These are phyloP conservation scores for Zaprionus capensis DNA, from an alignment of 1,140 invertebrate genomes.

Conservation along the genomic window DNA sequence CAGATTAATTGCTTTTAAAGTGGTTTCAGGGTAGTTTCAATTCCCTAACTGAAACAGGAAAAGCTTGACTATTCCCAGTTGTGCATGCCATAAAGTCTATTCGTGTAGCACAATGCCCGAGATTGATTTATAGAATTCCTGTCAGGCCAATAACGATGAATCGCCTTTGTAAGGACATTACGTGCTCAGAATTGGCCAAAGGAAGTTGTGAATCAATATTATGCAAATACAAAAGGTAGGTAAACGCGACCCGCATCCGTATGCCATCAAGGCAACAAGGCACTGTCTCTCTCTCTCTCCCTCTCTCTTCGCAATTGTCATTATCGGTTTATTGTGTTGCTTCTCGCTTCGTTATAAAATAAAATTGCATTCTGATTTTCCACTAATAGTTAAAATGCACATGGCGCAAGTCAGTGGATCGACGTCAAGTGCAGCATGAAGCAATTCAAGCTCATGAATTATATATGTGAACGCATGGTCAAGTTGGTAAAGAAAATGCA, in stretches of 20 bases:
- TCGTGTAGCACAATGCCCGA: conserved; percentile 28
- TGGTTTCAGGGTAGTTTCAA: not conserved
- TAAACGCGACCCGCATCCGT: not conserved
- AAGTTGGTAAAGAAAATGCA: not conserved
- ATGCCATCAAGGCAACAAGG: not conserved
- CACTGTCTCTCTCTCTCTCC: not conserved
- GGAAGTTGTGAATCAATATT: conserved; percentile 64
- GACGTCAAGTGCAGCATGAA: conserved; percentile 29
- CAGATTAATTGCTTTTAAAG: conserved; percentile 6
- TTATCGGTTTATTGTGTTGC: conserved; percentile 59
- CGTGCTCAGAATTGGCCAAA: conserved; percentile 37
- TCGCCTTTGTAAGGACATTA: conserved; percentile 49
- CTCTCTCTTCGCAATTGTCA: conserved; percentile 42
- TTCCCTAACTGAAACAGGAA: too few species aligned
- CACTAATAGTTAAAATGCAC: conserved; percentile 51
- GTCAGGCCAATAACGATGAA: conserved; percentile 34
- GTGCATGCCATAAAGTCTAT: conserved; percentile 49
- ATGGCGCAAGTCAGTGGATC: conserved; percentile 5
- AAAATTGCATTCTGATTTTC: conserved; percentile 72
- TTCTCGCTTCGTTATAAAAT: conserved; percentile 50
- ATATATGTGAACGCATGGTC: conserved; percentile 55
- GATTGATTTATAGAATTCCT: conserved; percentile 68
- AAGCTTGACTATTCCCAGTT: not conserved
- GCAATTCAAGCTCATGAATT: conserved; percentile 39
- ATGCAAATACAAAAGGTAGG: conserved; percentile 66